Conservation (phyloP, 2,888 invertebrate species). For the Pristionchus mayeri region DNA sequence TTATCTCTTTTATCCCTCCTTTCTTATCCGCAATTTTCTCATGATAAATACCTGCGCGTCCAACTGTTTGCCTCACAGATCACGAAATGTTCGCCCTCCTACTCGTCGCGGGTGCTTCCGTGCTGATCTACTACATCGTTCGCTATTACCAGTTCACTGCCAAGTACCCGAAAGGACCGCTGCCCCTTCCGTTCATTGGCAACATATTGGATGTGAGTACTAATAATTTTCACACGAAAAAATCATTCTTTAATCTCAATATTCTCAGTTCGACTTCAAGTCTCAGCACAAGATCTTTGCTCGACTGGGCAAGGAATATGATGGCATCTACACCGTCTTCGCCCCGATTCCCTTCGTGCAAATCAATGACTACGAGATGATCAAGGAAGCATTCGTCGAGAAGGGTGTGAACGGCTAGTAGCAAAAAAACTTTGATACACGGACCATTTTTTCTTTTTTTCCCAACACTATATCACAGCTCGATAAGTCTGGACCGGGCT, state of each 20-base stretch:
- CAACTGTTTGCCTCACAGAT: not conserved
- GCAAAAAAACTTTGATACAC: no score
- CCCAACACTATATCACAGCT: no score
- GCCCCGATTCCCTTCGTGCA: conserved; percentile 1
- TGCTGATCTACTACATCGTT: conserved; percentile 7
- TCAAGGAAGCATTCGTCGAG: no score
- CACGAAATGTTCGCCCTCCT: not conserved
- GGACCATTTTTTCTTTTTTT: no score
- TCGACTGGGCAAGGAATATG: not conserved
- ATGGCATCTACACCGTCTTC: not conserved
- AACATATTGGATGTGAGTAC: not conserved
- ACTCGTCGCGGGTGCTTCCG: not conserved
- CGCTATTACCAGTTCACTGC: conserved; percentile 26
- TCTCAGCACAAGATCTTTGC: not conserved
- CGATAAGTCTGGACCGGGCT: no score
- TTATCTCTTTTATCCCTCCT: no score
- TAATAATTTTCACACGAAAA: not conserved
- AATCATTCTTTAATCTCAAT: not conserved
- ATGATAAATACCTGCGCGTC: no score
- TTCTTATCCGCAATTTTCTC: no score
- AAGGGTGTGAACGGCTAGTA: no score
- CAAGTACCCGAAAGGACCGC: conserved; percentile 16
- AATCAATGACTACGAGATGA: not conserved
- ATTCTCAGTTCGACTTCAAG: not conserved
- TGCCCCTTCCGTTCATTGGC: conserved; percentile 9